phyloP scores from a whole-genome alignment of 2,113 vertebrate genomes.

The Malurus melanocephalus region DNA sequence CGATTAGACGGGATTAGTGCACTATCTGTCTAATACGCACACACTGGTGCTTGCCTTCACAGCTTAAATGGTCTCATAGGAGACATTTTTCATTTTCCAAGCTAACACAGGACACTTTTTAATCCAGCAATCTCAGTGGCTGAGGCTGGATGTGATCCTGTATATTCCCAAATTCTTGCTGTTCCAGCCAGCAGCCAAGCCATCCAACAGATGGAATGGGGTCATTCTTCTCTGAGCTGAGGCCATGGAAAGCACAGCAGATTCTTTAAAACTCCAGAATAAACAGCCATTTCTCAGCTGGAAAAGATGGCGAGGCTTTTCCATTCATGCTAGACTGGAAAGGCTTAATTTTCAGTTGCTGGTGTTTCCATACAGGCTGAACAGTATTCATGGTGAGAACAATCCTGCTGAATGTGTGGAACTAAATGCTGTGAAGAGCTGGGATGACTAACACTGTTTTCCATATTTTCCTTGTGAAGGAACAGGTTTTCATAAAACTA shows the following conservation, averaged over 20 bases:
- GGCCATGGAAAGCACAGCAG: background rate
- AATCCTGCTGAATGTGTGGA: background rate
- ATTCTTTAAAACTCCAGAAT: background rate
- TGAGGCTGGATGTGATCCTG: background rate
- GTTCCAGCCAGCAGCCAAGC: background rate
- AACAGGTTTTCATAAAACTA: conserved; percentile 4
- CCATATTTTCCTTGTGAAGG: background rate
- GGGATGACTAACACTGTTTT: background rate
- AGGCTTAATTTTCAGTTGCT: background rate
- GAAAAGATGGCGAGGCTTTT: background rate
- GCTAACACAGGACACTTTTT: background rate
- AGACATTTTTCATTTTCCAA: background rate
- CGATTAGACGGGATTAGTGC: background rate
- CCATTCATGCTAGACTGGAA: background rate
- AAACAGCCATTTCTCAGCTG: background rate
- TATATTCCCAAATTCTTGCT: background rate
- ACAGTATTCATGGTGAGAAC: background rate
- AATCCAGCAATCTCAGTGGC: background rate
- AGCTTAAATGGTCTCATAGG: background rate
- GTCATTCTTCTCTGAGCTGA: background rate
- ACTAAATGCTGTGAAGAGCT: background rate
- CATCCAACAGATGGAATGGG: background rate
- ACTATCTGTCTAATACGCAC: background rate
- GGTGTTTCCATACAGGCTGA: background rate
- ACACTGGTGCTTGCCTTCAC: background rate